Conservation (phyloP, 2,797 vertebrate species). For the Gadopsis bispinosus region DNA sequence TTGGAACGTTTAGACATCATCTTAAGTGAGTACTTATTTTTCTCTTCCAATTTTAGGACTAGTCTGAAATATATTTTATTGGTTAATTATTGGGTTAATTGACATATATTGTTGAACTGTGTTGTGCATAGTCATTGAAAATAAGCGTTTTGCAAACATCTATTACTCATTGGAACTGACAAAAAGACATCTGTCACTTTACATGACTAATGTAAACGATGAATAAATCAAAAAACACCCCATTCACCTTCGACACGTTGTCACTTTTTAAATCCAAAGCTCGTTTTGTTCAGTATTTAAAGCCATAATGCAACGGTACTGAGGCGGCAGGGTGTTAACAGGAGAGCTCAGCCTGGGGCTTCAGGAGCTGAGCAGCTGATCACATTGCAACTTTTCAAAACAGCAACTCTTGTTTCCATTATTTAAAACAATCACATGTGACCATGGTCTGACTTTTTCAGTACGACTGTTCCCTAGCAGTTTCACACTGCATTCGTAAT, state of each 20-base stretch:
- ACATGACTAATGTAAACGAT: conserved; percentile 30
- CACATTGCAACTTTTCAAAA: neutral
- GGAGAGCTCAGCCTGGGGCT: neutral
- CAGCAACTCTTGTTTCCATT: neutral
- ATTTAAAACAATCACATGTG: neutral
- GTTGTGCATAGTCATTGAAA: conserved; percentile 12
- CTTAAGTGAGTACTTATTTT: conserved; percentile 22
- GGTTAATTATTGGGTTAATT: conserved; percentile 26
- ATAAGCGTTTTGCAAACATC: conserved; percentile 12
- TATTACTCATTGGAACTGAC: neutral
- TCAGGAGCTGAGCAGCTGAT: neutral
- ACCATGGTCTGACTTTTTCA: conserved; percentile 39
- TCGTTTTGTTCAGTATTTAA: conserved; percentile 1
- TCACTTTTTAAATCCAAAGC: conserved; percentile 20
- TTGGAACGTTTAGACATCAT: conserved; percentile 5
- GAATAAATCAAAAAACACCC: neutral
- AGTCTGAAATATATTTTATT: conserved; percentile 27
- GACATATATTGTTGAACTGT: neutral
- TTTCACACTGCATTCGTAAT: conserved; percentile 7
- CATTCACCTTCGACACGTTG: conserved; percentile 12
- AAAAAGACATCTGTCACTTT: conserved; percentile 30
- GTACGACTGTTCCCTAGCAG: conserved; percentile 16
- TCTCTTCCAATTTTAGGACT: conserved; percentile 16
- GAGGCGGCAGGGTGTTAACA: conserved; percentile 7
- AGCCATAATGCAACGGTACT: conserved; percentile 14